phyloP scores from a whole-genome alignment of 2,888 invertebrate species.

The Muscina levida region DNA sequence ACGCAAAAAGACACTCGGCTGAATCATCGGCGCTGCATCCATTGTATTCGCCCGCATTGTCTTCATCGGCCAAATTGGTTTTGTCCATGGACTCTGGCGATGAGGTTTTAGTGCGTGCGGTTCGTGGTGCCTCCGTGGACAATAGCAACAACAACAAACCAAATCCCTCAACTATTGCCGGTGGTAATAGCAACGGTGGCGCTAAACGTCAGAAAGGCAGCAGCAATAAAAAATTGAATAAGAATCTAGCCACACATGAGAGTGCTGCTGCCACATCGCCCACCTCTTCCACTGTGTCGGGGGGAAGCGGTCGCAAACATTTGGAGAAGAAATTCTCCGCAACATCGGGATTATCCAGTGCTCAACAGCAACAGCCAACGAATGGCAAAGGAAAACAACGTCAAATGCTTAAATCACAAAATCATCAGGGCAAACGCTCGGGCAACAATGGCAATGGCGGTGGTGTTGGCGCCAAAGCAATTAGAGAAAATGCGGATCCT shows the following conservation, averaged over 20 bases:
- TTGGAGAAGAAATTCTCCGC: conserved; percentile 68
- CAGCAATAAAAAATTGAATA: conserved; percentile 75
- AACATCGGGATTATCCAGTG: conserved; percentile 60
- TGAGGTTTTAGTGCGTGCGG: conserved; percentile 71
- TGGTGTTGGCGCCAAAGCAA: conserved; percentile 70
- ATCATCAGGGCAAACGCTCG: conserved; percentile 74
- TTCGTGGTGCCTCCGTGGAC: conserved; percentile 69
- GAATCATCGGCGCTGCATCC: conserved; percentile 35
- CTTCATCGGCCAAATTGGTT: conserved; percentile 65
- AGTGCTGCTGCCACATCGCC: conserved; percentile 24
- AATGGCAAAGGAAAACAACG: conserved; percentile 72
- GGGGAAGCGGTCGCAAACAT: conserved; percentile 64
- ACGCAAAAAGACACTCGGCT: conserved; percentile 64
- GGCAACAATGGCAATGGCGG: conserved; percentile 69
- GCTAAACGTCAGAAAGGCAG: conserved; percentile 74
- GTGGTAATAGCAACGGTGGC: conserved; percentile 59
- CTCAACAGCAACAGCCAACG: conserved; percentile 67
- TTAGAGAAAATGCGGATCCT: conserved; percentile 66
- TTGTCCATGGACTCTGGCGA: conserved; percentile 67
- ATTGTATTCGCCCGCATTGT: conserved; percentile 60
- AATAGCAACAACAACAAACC: conserved; percentile 38
- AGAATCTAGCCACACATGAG: conserved; percentile 65
- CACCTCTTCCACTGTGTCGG: conserved; percentile 25
- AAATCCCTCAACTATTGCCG: conserved; percentile 40
- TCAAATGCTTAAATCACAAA: conserved; percentile 73